phyloP scores from a whole-genome alignment of 1,140 invertebrate genomes.

The Lordiphosa mommai region DNA sequence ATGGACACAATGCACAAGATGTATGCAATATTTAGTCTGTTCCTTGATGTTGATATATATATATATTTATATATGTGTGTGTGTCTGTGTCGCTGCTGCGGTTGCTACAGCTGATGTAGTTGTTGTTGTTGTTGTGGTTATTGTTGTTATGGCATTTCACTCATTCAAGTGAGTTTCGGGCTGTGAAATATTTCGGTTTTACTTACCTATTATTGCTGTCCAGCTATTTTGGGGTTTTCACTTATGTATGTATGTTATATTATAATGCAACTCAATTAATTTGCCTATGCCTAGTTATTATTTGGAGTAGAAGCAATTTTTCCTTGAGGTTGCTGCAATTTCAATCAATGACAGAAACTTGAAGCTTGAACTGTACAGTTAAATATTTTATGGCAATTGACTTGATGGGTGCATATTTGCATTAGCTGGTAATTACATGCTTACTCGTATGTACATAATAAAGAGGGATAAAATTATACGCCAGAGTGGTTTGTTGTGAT shows the following conservation, averaged over 20 bases:
- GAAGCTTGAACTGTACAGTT: no score
- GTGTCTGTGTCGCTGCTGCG: not conserved
- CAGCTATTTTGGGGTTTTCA: slow-evolving; percentile 46
- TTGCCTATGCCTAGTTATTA: slow-evolving; percentile 44
- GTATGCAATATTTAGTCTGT: slow-evolving; percentile 60
- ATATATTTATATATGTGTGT: not conserved
- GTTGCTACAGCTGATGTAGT: no score
- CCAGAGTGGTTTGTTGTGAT: no score
- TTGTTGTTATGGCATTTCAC: no score
- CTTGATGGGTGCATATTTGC: no score
- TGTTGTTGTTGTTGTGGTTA: no score
- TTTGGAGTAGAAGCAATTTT: slow-evolving; percentile 3
- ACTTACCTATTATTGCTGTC: slow-evolving; percentile 36
- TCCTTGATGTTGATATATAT: not conserved
- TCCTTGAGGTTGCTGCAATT: no score
- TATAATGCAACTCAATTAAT: slow-evolving; percentile 62
- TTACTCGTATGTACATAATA: no score
- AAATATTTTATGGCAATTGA: no score
- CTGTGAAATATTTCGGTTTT: slow-evolving; percentile 66
- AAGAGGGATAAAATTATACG: no score
- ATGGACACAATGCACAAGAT: slow-evolving; percentile 58
- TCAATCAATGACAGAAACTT: no score
- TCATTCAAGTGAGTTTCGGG: not conserved
- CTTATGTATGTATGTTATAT: not conserved
- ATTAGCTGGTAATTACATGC: no score